phyloP scores from a whole-genome alignment of 2,797 vertebrate genomes.

The Anniella stebbinsi region DNA sequence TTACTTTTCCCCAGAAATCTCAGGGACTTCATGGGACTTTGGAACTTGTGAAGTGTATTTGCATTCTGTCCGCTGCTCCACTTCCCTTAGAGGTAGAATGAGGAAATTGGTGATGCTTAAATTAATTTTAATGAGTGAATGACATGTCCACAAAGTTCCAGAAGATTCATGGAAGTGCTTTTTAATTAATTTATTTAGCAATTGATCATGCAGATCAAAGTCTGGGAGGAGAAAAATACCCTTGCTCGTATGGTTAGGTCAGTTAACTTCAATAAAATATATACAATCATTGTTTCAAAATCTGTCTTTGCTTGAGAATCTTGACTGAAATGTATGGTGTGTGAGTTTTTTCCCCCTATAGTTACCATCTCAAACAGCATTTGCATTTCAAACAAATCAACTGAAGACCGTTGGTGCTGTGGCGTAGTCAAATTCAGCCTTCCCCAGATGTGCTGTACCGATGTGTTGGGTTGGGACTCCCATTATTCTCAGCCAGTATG shows the following conservation, averaged over 20 bases:
- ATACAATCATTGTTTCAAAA: neutral
- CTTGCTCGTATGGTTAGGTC: neutral
- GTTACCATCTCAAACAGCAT: neutral
- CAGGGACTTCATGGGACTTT: neutral
- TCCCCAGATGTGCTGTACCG: neutral
- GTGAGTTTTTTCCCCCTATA: neutral
- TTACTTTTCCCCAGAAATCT: neutral
- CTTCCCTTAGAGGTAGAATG: conserved; percentile 1
- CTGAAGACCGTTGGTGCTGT: neutral
- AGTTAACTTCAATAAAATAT: conserved; percentile 25
- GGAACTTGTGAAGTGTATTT: neutral
- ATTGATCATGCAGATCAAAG: conserved; percentile 5
- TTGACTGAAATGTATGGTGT: neutral
- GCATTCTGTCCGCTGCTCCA: neutral
- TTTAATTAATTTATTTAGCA: conserved; percentile 8
- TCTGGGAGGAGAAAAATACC: neutral
- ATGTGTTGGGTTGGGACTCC: neutral
- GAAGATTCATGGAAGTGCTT: neutral
- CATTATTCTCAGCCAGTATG: no score
- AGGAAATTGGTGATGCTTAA: neutral
- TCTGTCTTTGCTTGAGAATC: conserved; percentile 23
- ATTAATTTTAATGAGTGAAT: neutral
- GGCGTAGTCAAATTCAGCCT: neutral
- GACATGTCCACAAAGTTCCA: neutral
- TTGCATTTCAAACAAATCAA: conserved; percentile 12